These are phyloP conservation scores for Idaea biselata DNA, from an alignment of 2,888 invertebrate species.

Conservation along the genomic window DNA sequence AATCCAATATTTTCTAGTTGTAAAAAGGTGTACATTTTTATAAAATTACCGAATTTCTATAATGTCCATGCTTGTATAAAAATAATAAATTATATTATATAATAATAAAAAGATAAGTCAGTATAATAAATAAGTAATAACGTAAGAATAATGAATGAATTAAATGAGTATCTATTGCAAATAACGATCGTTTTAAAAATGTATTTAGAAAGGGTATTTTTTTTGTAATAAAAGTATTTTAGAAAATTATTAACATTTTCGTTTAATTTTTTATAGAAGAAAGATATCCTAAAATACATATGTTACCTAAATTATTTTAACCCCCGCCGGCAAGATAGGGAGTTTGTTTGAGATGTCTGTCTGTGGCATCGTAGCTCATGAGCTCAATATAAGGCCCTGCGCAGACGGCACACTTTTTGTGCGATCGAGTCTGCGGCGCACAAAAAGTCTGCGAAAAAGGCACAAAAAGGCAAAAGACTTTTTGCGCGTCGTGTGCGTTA, in stretches of 20 bases:
- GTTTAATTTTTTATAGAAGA: slow-evolving; percentile 26
- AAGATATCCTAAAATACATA: too few relatives aligned
- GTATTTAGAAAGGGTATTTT: slow-evolving; percentile 37
- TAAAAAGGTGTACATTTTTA: neutral
- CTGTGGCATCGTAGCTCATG: too few relatives aligned
- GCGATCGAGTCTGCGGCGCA: too few relatives aligned
- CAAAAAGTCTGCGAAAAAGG: too few relatives aligned
- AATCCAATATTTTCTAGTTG: too few relatives aligned
- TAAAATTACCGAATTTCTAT: neutral
- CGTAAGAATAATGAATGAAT: neutral
- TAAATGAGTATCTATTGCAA: slow-evolving; percentile 14
- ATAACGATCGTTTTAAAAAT: slow-evolving; percentile 17
- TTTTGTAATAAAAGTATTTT: slow-evolving; percentile 62
- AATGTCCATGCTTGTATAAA: neutral
- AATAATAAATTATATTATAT: neutral
- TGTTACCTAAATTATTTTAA: too few relatives aligned
- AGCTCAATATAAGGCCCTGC: too few relatives aligned
- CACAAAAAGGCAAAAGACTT: too few relatives aligned
- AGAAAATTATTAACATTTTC: slow-evolving; percentile 26
- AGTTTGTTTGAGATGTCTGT: too few relatives aligned
- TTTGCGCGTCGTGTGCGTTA: too few relatives aligned
- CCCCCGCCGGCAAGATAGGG: too few relatives aligned
- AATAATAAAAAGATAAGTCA: neutral
- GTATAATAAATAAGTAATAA: neutral
- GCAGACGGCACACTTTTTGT: too few relatives aligned